A percentile compares a stretch with the other conserved stretches of the same genome.
phyloP scores from a whole-genome alignment of 2,797 vertebrate genomes.

The Hozukius guyotensis region DNA sequence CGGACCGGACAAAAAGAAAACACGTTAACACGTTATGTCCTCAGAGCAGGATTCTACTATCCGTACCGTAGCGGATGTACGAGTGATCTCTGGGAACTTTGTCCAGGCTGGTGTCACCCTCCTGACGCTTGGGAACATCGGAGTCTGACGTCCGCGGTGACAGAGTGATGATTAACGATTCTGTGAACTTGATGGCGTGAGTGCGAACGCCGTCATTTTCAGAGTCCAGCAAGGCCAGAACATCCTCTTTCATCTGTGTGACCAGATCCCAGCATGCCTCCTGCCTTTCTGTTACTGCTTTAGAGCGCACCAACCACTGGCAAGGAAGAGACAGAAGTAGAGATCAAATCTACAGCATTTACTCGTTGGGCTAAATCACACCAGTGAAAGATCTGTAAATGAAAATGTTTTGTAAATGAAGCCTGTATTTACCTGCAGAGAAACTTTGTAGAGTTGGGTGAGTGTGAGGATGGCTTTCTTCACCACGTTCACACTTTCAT shows the following conservation, averaged over 20 bases:
- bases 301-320: constrained; percentile 93
- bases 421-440: constrained; percentile 86
- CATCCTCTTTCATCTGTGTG: constrained; percentile 91
- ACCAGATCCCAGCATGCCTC: constrained; percentile 97
- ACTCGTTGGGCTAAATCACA: neutral
- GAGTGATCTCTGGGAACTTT: constrained; percentile 91
- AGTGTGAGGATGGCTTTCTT: constrained; percentile 96
- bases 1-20: neutral
- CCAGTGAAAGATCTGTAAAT: neutral
- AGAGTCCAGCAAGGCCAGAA: constrained; percentile 90
- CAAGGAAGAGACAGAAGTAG: neutral
- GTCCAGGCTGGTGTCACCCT: constrained; percentile 93
- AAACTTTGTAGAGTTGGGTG: constrained; percentile 94
- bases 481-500: constrained; percentile 96
- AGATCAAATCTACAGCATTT: neutral
- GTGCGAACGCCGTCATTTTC: constrained; percentile 97
- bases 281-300: constrained; percentile 88
- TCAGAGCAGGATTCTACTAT: neutral
- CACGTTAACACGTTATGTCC: neutral
- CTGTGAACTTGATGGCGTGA: constrained; percentile 96
- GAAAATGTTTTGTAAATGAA: neutral
- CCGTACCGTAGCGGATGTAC: constrained; percentile 89
- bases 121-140: constrained; percentile 90
- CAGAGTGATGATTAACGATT: constrained; percentile 92
- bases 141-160: constrained; percentile 90